Percentiles rank a stretch among this genome's conserved stretches.
Evolutionary conservation across 2,888 invertebrate species (phyloP).

Genomic region (Conus canariensis): DNA sequence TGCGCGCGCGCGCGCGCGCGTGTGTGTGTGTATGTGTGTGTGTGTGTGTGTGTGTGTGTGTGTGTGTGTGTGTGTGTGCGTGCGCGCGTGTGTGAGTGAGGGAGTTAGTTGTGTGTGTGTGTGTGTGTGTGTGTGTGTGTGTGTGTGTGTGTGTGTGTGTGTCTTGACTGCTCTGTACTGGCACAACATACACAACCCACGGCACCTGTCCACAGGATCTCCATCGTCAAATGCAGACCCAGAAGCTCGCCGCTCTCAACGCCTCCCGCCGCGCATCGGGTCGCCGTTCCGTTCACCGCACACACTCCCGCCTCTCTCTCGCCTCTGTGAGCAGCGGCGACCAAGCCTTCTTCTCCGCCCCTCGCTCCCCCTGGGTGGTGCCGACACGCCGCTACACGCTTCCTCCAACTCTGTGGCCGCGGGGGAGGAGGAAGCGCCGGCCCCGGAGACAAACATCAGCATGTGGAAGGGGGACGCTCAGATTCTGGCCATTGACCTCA

Average conservation of each 20-base stretch:
- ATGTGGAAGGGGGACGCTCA: constrained; percentile 68
- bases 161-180: too few species aligned
- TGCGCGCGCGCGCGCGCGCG: too few species aligned
- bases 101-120: neutral
- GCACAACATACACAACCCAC: too few species aligned
- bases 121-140: neutral
- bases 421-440: neutral
- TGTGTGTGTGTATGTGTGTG: neutral
- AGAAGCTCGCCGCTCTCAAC: constrained; percentile 46
- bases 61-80: constrained; percentile 5
- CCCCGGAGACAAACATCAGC: constrained; percentile 50
- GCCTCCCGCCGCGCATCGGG: neutral
- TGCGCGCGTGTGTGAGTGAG: neutral
- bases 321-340: constrained; percentile 28
- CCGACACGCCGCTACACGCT: constrained; percentile 42
- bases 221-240: constrained; percentile 53
- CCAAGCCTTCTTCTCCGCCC: constrained; percentile 41
- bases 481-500: constrained; percentile 67
- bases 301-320: constrained; percentile 33
- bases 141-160: too few species aligned
- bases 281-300: constrained; percentile 27
- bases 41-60: neutral
- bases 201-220: constrained; percentile 47
- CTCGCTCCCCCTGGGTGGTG: neutral
- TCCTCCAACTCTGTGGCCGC: constrained; percentile 44